phyloP scores from a whole-genome alignment of 2,888 invertebrate genomes.

The Protonemura montana region DNA sequence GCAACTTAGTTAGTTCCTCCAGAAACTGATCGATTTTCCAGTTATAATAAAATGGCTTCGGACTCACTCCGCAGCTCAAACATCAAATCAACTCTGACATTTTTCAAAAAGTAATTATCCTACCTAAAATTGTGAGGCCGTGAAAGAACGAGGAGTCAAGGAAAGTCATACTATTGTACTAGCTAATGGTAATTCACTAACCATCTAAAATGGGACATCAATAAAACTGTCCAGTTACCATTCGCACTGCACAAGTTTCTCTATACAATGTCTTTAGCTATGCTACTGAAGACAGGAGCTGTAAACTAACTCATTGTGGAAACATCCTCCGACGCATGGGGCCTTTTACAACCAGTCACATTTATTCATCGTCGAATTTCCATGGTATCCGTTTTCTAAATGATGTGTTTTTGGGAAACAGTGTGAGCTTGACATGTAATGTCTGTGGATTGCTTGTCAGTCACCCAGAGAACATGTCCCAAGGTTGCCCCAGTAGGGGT shows the following conservation, averaged over 20 bases:
- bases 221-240: constrained; percentile 30
- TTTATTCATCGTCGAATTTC: not conserved
- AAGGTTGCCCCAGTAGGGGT: constrained; percentile 31
- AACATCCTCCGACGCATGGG: constrained; percentile 20
- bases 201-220: not conserved
- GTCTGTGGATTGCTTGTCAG: constrained; percentile 8
- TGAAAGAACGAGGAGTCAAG: not conserved
- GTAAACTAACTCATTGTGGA: constrained; percentile 16
- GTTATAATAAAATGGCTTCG: too few relatives aligned
- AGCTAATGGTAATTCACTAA: constrained; percentile 20
- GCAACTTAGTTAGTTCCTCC: too few relatives aligned
- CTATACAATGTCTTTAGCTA: constrained; percentile 28
- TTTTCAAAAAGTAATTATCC: not conserved
- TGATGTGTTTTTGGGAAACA: constrained; percentile 14
- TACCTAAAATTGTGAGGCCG: not conserved
- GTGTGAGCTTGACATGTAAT: constrained; percentile 1
- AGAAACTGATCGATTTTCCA: too few relatives aligned
- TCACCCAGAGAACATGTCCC: not conserved
- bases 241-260: constrained; percentile 8
- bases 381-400: not conserved
- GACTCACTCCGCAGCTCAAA: too few relatives aligned
- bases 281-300: constrained; percentile 35
- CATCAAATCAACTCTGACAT: not conserved
- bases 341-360: constrained; percentile 20
- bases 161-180: constrained; percentile 7